Conservation (phyloP, 2,113 vertebrate genomes). For the Spilogale gracilis region DNA sequence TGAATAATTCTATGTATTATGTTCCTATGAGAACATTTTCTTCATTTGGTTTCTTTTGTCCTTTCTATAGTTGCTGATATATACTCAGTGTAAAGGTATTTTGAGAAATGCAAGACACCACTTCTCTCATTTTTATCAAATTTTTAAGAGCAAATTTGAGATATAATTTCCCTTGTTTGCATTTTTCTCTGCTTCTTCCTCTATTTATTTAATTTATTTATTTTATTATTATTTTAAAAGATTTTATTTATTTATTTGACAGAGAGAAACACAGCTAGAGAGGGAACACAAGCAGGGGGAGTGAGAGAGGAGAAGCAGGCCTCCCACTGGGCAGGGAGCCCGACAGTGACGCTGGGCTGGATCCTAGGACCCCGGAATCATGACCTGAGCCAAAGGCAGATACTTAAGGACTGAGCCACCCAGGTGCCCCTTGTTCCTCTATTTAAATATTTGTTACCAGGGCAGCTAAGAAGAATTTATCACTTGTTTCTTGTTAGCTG, state of each 20-base stretch:
- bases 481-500: conserved; percentile 36
- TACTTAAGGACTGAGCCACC: too few relatives aligned
- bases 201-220: background rate
- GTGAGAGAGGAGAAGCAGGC: too few relatives aligned
- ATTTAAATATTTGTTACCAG: conserved; percentile 62
- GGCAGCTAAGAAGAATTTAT: conserved; percentile 3
- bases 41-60: background rate
- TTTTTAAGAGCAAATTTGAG: conserved; percentile 54
- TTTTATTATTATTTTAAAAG: too few relatives aligned
- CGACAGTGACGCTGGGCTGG: too few relatives aligned
- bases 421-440: background rate
- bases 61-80: background rate
- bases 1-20: background rate
- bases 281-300: too few relatives aligned
- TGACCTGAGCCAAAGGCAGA: too few relatives aligned
- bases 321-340: too few relatives aligned
- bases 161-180: background rate
- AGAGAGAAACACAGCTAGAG: too few relatives aligned
- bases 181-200: conserved; percentile 3
- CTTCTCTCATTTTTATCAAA: background rate
- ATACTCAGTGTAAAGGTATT: background rate
- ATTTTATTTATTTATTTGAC: too few relatives aligned
- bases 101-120: background rate
- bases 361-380: too few relatives aligned
- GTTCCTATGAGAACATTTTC: conserved; percentile 9